These are phyloP conservation scores for Pipistrellus nathusii DNA, from an alignment of 2,797 vertebrate species.

Conservation along the genomic window DNA sequence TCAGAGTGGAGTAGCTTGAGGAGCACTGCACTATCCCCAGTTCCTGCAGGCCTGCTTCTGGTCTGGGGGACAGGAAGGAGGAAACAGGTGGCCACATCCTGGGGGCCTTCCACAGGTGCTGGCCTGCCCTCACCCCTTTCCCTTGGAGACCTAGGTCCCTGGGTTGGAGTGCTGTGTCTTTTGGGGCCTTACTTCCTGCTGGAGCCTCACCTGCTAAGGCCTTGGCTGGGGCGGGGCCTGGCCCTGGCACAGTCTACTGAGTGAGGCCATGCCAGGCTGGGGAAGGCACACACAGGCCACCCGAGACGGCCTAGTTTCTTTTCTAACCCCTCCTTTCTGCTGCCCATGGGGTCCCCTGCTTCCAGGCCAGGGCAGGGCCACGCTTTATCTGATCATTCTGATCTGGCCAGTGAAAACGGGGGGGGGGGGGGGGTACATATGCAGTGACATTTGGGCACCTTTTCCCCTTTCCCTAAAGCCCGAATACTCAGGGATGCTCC, in stretches of 20 bases:
- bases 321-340: constrained; percentile 19
- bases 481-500: not conserved
- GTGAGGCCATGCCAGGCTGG: constrained; percentile 12
- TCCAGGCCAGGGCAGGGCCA: not conserved
- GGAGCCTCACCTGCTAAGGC: constrained; percentile 49
- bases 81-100: not conserved
- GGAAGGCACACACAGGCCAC: constrained; percentile 12
- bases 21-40: not conserved
- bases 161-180: not conserved
- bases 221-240: constrained; percentile 59
- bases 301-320: constrained; percentile 18
- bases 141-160: constrained; percentile 10
- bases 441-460: not conserved
- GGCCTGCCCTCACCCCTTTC: not conserved
- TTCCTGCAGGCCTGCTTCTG: not conserved
- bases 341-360: not conserved
- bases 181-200: constrained; percentile 64
- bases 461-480: not conserved
- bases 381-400: not conserved
- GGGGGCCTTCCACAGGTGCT: not conserved
- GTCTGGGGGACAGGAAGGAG: not conserved
- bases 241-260: constrained; percentile 38
- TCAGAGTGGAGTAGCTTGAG: not conserved
- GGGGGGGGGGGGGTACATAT: not conserved
- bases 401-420: not conserved